Evolutionary conservation across 2,113 vertebrate genomes (phyloP), one percentile per base, ranked within the genome.

Genomic region (Oryzias celebensis): DNA sequence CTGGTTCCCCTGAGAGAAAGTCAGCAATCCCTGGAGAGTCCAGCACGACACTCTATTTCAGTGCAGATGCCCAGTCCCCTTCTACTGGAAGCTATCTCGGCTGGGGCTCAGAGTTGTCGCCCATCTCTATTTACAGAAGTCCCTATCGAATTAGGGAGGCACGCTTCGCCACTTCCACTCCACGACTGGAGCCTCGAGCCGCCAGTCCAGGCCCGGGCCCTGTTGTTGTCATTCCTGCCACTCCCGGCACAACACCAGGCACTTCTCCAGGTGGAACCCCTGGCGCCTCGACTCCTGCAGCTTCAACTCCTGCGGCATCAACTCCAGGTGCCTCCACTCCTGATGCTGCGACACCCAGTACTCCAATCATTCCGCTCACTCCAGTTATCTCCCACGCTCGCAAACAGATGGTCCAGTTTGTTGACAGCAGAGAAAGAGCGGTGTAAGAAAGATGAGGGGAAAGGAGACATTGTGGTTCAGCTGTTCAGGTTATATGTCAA

Each of bases 71-170:
- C 2, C 85, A 78, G 4, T 89, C 89, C 14, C 89, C 89, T 1
- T 89, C 89, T 26, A 89, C 71, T 22, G 89, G 89, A 3, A 90
- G 89, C 61, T 90, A 90, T 28, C 80, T 90, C 0, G 89, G 89
- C 65, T 90, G 89, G 89, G 89, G 89, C 14, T 90, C 89, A 1
- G 87, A 90, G 86, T 24, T 90, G 65, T 90, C 89, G 0, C 89
- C 89, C 51, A 88, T 90, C 56, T 90, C 89, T 62, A 75, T 51
- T 58, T 89, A 89, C 71, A 65, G 89, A 54, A 90, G 87, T 52
- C 89, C 89, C 56, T 90, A 90, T 50, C 81, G 89, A 14, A 88
- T 90, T 67, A 79, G 87, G 36, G 89, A 90, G 60, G 86, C 89
- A 15, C 89, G 84, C 15, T 89, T 90, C 28, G 2, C 85, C 66